phyloP scores from a whole-genome alignment of 2,888 invertebrate species.

The Buathra laborator region DNA sequence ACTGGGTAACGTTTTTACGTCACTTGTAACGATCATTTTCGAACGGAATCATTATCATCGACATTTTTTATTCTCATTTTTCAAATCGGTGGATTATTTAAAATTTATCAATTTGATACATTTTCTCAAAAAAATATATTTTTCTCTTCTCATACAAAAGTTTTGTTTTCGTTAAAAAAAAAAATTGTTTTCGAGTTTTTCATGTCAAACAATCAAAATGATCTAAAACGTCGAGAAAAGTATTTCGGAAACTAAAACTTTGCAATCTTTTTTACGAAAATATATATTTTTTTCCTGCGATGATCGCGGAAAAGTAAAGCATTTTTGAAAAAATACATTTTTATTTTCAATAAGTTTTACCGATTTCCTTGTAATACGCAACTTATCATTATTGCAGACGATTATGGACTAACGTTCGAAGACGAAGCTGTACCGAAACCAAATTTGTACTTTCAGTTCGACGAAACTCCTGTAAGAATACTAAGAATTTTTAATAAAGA shows the following conservation, averaged over 20 bases:
- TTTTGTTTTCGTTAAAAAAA: neutral
- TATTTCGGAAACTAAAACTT: conserved; percentile 65
- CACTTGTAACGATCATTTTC: no score
- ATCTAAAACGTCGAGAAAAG: neutral
- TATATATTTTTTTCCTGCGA: neutral
- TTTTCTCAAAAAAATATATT: no score
- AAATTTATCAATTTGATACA: no score
- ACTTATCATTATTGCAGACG: conserved; percentile 54
- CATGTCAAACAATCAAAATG: neutral
- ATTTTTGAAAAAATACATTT: neutral
- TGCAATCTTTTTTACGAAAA: neutral
- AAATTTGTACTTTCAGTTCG: conserved; percentile 73
- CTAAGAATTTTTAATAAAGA: conserved; percentile 75
- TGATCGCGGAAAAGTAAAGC: no score
- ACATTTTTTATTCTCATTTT: conserved; percentile 42
- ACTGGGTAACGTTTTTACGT: conserved; percentile 85
- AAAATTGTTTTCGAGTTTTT: neutral
- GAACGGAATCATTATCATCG: no score
- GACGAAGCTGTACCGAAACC: conserved; percentile 73
- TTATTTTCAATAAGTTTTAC: neutral
- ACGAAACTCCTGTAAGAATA: conserved; percentile 78
- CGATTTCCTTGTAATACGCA: neutral
- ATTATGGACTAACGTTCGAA: conserved; percentile 73
- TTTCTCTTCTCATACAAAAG: no score
- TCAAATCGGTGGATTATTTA: neutral